Percentiles rank a stretch among this genome's conserved stretches.
Conservation (phyloP, 1,140 invertebrate species). For the Sycophila sp. region DNA sequence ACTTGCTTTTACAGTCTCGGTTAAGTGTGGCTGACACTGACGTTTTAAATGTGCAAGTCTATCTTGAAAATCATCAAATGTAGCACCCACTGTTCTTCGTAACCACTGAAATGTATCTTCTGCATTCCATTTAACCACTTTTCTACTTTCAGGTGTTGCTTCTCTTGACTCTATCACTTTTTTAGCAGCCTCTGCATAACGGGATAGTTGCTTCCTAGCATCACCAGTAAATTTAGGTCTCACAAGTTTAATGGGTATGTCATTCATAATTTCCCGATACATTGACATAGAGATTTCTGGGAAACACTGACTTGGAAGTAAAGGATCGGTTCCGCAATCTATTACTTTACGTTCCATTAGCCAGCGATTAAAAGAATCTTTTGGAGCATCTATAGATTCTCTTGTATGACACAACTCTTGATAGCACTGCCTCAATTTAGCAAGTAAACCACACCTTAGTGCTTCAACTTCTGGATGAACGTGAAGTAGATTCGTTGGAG, state of each 20-base stretch:
- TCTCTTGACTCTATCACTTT: conserved; percentile 95
- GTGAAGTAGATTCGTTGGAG: conserved; percentile 85
- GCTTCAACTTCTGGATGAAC: conserved; percentile 93
- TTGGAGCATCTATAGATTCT: conserved; percentile 94
- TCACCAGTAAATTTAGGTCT: conserved; percentile 95
- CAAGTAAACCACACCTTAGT: conserved; percentile 78
- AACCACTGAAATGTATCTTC: conserved; percentile 98
- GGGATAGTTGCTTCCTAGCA: conserved; percentile 93
- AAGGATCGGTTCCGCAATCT: conserved; percentile 86
- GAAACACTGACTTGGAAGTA: conserved; percentile 90
- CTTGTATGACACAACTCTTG: conserved; percentile 93
- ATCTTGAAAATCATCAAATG: conserved; percentile 92
- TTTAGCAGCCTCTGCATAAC: conserved; percentile 96
- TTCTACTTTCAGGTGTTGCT: conserved; percentile 91
- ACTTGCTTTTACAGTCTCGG: conserved; percentile 91
- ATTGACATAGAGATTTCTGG: conserved; percentile 93
- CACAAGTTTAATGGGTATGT: conserved; percentile 95
- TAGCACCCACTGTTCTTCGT: conserved; percentile 91
- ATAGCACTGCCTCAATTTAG: conserved; percentile 90
- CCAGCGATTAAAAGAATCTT: conserved; percentile 97
- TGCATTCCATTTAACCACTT: conserved; percentile 98
- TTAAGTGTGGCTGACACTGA: conserved; percentile 94
- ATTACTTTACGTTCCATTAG: conserved; percentile 94
- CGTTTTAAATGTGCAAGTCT: conserved; percentile 71
- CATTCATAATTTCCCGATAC: conserved; percentile 98